Base-by-base conservation (phyloP, 2,888 invertebrate species). In the Scaptodrosophila latifasciaeformis region DNA sequence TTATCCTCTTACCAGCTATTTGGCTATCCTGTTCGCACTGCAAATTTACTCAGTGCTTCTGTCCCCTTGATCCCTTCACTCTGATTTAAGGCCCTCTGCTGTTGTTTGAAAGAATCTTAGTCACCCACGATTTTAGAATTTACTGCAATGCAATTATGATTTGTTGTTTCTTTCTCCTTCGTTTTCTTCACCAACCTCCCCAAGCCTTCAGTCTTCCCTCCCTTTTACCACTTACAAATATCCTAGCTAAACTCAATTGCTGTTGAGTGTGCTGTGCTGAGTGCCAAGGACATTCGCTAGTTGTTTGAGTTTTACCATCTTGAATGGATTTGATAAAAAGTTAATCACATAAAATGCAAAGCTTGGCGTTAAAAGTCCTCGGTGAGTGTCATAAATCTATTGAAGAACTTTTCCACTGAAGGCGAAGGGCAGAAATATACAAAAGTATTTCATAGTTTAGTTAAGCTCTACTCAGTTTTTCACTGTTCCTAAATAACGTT, bases 331-430 rank as follows among this genome's bases (percentile, higher is more conserved):
- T 49, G 42, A 30, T 71, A 57, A 53, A 57, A 60, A 54, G 59
- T 65, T 57, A 65, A 65, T 61, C 70, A 57, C 58, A 67, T 58
- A 56, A 59, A 50, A 51, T 48, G 58, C 31, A 59, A 29, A 40
- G 53, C 15, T 59, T 61, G 51, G 62, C 62, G 12, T 18, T 29
- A 12, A 12, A 5, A 1, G n/a, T 35, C 6, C 6, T 10, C 2
- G 19, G n/a, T 27, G 62, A 67, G 57, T 56, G 68, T 58, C 62
- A 74, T 65, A 74, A 74, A 77, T 70, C 65, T 70, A 60, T 67
- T 59, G 51, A 62, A 62, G 54, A 57, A 35, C 4, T 24, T 24
- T 3, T 5, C 24, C 24, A 24, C n/a, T n/a, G n/a, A n/a, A n/a
- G n/a, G n/a, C n/a, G n/a, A n/a, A n/a, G n/a, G n/a, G n/a, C n/a